Evolutionary conservation across 1,140 invertebrate genomes (phyloP), one percentile per base, ranked within the genome.

Genomic region (Musca vetustissima): DNA sequence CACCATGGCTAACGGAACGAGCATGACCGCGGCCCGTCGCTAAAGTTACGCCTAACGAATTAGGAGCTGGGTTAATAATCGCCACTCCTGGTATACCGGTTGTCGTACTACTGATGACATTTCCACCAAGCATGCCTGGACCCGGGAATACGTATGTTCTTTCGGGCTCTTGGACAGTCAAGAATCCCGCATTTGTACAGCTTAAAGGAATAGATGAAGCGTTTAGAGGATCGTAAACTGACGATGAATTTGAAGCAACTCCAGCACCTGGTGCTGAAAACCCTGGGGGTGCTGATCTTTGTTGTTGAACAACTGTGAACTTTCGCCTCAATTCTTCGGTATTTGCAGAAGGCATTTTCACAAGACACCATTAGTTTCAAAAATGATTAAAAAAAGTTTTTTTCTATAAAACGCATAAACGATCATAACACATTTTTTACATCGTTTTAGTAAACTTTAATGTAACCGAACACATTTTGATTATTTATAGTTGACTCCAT

Each of bases 1-100:
- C 91, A 14, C 92, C 91, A 84, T 94, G 92, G 77, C 92, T 94
- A 66, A 92, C 88, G 61, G 92, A 93, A 36, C 92, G 86, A 47
- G 87, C 86, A 79, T 94, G 92, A 70, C 88, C 89, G 75, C 86
- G 85, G 50, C 73, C 78, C 72, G 77, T 50, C 17, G 70, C 74
- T 43, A 43, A 43, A 1, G 69, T 55, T 11, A 59, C 19, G 17
- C 14, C 66, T 65, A 71, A 57, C 15, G 32, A 55, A 22, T 67
- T 55, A 17, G 55, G 48, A 7, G 69, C 69, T 1, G 70, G 70
- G 43, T 67, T 53, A 15, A 76, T 66, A 19, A 76, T 65, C 4
- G 76, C 74, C 50, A 80, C 74, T 28, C 78, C 78, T 21, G 78
- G 76, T 52, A 80, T 80, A 48, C 75, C 75, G 9, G 68, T 15